These are phyloP conservation scores for Balearica regulorum DNA, from an alignment of 2,797 vertebrate genomes.

Conservation along the genomic window DNA sequence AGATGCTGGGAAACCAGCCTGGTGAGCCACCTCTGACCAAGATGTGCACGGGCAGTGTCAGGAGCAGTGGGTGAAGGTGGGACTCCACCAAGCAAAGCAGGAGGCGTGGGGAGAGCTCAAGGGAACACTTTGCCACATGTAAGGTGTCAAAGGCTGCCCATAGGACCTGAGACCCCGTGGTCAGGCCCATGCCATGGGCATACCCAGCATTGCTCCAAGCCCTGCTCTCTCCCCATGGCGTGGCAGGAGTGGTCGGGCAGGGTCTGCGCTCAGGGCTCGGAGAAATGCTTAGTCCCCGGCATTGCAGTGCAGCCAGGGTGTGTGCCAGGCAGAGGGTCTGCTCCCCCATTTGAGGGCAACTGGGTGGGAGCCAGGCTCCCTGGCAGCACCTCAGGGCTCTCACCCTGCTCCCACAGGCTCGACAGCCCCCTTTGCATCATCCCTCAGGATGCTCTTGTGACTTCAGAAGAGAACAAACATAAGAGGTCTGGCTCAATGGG, in stretches of 20 bases:
- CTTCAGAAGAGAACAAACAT: neutral
- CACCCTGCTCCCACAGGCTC: neutral
- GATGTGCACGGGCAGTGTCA: neutral
- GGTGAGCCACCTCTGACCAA: neutral
- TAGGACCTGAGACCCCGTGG: neutral
- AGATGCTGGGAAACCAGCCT: rapidly evolving
- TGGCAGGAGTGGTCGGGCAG: neutral
- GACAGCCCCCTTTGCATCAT: rapidly evolving
- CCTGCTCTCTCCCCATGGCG: neutral
- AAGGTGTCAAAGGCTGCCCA: neutral
- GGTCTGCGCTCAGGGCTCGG: neutral
- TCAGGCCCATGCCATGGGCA: neutral
- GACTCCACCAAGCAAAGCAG: neutral
- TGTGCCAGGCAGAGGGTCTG: neutral
- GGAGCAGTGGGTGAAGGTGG: neutral
- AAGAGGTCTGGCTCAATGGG: neutral
- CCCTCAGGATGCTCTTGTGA: neutral
- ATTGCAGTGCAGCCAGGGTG: neutral
- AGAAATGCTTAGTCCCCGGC: neutral
- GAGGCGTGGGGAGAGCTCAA: neutral
- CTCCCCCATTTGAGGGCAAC: rapidly evolving
- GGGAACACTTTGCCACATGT: neutral
- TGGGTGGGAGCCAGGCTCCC: neutral
- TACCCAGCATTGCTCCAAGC: neutral
- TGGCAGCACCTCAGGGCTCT: neutral